Conservation (phyloP, 2,888 invertebrate species). For the Cyrtodaria siliqua region DNA sequence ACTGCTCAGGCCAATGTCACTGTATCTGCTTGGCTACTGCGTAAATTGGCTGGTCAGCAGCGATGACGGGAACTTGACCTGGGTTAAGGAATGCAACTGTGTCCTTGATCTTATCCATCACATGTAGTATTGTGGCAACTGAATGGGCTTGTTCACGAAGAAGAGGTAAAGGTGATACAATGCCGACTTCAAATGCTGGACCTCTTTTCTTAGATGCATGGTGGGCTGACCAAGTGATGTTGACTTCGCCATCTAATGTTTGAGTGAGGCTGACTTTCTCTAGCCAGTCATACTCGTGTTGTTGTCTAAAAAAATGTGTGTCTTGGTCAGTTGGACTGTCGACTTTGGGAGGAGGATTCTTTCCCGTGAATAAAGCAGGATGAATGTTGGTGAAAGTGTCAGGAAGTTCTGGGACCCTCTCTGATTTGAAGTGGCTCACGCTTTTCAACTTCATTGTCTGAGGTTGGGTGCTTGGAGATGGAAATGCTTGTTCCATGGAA, state of each 20-base stretch:
- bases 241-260: conserved; percentile 1
- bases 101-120: conserved; percentile 26
- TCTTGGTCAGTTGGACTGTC: neutral
- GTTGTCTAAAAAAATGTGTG: neutral
- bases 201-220: conserved; percentile 22
- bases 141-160: conserved; percentile 15
- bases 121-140: conserved; percentile 17
- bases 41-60: conserved; percentile 75
- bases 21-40: conserved; percentile 74
- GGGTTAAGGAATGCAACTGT: conserved; percentile 9
- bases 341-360: neutral
- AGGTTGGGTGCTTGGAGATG: conserved; percentile 28
- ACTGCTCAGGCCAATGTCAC: conserved; percentile 69
- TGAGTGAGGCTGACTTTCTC: conserved; percentile 17
- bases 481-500: conserved; percentile 52
- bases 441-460: conserved; percentile 17
- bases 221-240: conserved; percentile 28
- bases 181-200: conserved; percentile 7
- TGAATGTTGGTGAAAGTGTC: conserved; percentile 25
- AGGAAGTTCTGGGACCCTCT: conserved; percentile 31
- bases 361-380: conserved; percentile 13
- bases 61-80: conserved; percentile 30
- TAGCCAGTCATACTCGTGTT: conserved; percentile 27
- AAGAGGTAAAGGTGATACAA: conserved; percentile 25
- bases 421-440: neutral